Base-by-base conservation (phyloP, 2,888 invertebrate genomes). In the Ichneumoninae sp. region DNA sequence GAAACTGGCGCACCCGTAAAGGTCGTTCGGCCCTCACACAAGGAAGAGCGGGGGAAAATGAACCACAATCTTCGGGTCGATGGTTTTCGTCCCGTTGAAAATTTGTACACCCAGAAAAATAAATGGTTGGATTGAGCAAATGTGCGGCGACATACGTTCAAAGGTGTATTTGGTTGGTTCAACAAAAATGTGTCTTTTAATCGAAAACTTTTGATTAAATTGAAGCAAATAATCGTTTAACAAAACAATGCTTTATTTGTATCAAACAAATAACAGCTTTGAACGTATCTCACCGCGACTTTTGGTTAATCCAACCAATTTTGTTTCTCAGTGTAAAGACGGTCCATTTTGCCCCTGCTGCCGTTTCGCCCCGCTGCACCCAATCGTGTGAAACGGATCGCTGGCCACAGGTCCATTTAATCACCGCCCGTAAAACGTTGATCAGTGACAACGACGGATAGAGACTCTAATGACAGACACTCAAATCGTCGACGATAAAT, bases 401-500 rank as follows among this genome's bases (percentile, higher is more conserved):
- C 44, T 16, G 44, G 44, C 44, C 16, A 44, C 13, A 44, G 13
- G 44, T 13, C 44, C 44, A 44, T 44, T 40, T 3, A 40, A 52
- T 52, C 22, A 54, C 3, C 22, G 8, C 40, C 5, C 54, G 19
- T 8, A 3, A 22, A 22, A 54, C 8, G 3, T 19, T 22, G 54
- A 54, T 22, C 19, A 7, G 22, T 8, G 22, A 19, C 22, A 2
- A 54, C 8, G 30, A 33, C 16, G 6, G n/a, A n/a, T n/a, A 16
- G 30, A 36, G 36, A 54, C 19, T 57, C 22, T 3, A 57, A 57
- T 26, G 3, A 16, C 13, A 13, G 30, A 33, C 16, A 16, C 36
- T 26, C 16, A 63, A 19, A 63, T 30, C 36, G n/a, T 36, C 16
- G 16, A 54, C 50, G 36, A 54, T 71, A 71, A 71, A 40, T 26